Percentiles rank a stretch among this genome's conserved stretches.
Evolutionary conservation across 2,888 invertebrate species (phyloP).

Genomic region (Aphodius granarius): DNA sequence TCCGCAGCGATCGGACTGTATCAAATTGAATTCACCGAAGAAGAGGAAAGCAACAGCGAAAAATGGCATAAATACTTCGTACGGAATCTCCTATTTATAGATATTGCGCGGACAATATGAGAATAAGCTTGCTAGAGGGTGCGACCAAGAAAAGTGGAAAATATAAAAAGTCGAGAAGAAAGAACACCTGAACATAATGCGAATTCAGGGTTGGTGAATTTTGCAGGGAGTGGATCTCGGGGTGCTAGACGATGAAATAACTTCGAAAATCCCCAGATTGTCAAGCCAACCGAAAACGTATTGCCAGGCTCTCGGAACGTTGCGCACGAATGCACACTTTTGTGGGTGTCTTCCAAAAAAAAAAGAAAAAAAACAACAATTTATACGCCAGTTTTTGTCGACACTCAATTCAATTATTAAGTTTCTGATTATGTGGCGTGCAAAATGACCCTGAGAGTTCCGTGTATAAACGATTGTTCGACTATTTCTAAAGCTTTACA

Average conservation of each 20-base stretch:
- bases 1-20: background rate
- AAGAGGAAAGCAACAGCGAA: background rate
- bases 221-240: background rate
- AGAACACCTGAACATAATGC: background rate
- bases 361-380: background rate
- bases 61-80: background rate
- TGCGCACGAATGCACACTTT: background rate
- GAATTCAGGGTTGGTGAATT: background rate
- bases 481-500: too few relatives aligned
- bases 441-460: too few relatives aligned
- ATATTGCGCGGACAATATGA: background rate
- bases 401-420: background rate
- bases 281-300: background rate
- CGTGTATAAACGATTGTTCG: too few relatives aligned
- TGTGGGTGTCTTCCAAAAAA: background rate
- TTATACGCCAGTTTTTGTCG: background rate
- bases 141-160: background rate
- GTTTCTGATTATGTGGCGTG: background rate
- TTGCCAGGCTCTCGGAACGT: background rate
- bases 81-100: background rate
- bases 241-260: background rate
- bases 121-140: background rate
- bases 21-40: background rate
- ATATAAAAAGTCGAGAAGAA: background rate
- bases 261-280: background rate